Percentiles rank a stretch among this genome's conserved stretches.
These are phyloP conservation scores for Chondrosia reniformis DNA, from an alignment of 37 sponge, comb jelly and placozoan genomes.

Conservation along the genomic window DNA sequence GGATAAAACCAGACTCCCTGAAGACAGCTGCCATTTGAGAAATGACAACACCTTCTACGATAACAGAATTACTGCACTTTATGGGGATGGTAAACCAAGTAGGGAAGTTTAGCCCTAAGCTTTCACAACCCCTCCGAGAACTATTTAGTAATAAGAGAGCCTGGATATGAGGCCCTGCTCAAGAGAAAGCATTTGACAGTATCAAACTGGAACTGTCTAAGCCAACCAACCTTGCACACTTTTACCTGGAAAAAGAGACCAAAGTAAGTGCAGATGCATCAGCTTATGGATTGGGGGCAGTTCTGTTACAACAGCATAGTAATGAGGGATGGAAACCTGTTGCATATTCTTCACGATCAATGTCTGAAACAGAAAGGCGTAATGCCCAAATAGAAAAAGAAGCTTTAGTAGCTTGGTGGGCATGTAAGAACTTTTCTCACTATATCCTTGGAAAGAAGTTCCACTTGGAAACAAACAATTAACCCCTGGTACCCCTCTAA, in stretches of 20 bases:
- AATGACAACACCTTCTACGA: conserved; percentile 6
- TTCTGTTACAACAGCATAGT: conserved; percentile 6
- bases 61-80: conserved; percentile 25
- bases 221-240: conserved; percentile 36
- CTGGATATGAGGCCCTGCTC: conserved; percentile 40
- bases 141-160: conserved; percentile 28
- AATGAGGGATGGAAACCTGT: conserved; percentile 1
- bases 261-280: conserved; percentile 28
- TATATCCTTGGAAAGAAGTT: conserved; percentile 31
- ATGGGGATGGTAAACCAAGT: conserved; percentile 48
- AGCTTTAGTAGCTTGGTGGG: background rate
- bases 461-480: conserved; percentile 32
- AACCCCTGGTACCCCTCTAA: conserved; percentile 50
- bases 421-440: conserved; percentile 12
- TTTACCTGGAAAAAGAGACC: conserved; percentile 7
- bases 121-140: conserved; percentile 37
- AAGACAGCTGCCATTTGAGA: conserved; percentile 27
- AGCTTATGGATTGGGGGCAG: conserved; percentile 25
- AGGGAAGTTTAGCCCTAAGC: conserved; percentile 34
- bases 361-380: conserved; percentile 1
- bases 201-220: conserved; percentile 20
- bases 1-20: conserved; percentile 30
- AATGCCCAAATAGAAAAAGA: conserved; percentile 16
- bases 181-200: conserved; percentile 20
- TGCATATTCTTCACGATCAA: background rate